A percentile compares a stretch with the other conserved stretches of the same genome.
These are phyloP conservation scores for Aphidius ervi DNA, from an alignment of 1,140 invertebrate species.

Conservation along the genomic window DNA sequence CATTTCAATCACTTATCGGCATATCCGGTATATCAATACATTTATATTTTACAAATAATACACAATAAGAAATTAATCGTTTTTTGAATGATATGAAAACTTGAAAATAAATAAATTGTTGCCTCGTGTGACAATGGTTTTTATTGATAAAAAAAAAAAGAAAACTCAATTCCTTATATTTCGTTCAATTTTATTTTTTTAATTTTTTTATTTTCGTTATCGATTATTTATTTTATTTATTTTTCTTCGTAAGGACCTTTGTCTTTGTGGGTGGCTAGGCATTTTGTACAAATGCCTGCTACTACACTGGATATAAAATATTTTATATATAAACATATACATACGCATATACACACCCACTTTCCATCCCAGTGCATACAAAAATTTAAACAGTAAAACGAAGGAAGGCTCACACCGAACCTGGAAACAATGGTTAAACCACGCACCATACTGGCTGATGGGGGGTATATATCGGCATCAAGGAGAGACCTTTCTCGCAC, in stretches of 20 bases:
- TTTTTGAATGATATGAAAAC: conserved; percentile 3
- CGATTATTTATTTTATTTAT: too few relatives aligned
- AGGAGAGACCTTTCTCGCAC: conserved; percentile 34
- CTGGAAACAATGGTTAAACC: conserved; percentile 34
- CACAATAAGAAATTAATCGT: conserved; percentile 6
- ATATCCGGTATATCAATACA: not conserved
- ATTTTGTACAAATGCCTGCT: conserved; percentile 13
- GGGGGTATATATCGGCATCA: not conserved
- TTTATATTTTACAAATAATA: not conserved
- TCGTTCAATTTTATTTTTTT: conserved; percentile 7
- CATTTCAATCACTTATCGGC: conserved; percentile 14
- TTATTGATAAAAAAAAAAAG: too few relatives aligned
- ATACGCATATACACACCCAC: too few relatives aligned
- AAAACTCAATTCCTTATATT: not conserved
- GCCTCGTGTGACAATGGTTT: not conserved
- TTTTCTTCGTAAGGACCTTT: too few relatives aligned
- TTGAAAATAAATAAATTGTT: not conserved
- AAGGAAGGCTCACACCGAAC: conserved; percentile 18
- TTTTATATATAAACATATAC: not conserved
- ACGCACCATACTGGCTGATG: too few relatives aligned
- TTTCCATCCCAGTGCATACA: too few relatives aligned
- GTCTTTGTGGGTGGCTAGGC: conserved; percentile 9
- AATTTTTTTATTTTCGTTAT: not conserved
- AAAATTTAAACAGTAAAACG: not conserved
- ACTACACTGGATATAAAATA: conserved; percentile 9